Conservation (phyloP, 2,888 invertebrate species). For the Tigriopus californicus region DNA sequence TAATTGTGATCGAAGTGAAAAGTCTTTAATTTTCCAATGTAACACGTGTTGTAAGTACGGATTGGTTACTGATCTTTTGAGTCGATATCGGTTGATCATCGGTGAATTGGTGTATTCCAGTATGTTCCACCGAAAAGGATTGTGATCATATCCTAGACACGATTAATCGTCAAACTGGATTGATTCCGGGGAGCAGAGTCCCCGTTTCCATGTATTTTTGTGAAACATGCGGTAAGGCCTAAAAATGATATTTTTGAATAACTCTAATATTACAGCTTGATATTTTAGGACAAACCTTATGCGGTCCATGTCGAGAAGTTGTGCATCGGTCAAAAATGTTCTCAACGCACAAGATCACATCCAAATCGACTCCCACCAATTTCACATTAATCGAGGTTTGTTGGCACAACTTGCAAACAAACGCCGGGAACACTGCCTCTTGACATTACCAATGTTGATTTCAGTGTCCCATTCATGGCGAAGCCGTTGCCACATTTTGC, state of each 20-base stretch:
- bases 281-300: conserved; percentile 44
- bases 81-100: not conserved
- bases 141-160: conserved; percentile 15
- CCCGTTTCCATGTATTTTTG: not conserved
- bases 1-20: conserved; percentile 49
- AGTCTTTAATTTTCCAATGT: conserved; percentile 53
- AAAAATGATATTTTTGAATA: conserved; percentile 1
- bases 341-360: conserved; percentile 47
- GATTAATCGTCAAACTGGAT: conserved; percentile 8
- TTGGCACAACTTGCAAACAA: too few relatives aligned
- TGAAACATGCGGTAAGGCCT: not conserved
- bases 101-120: too few relatives aligned
- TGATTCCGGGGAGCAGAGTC: not conserved
- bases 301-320: conserved; percentile 45
- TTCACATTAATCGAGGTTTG: too few relatives aligned
- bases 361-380: conserved; percentile 46
- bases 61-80: not conserved
- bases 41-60: conserved; percentile 44
- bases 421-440: too few relatives aligned
- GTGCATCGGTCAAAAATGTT: conserved; percentile 61
- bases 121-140: conserved; percentile 2
- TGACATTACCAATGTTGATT: not conserved
- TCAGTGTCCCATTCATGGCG: not conserved
- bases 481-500: not conserved
- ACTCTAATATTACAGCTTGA: not conserved